Conservation (phyloP, 2,888 invertebrate genomes). For the Chymomyza procnemis region DNA sequence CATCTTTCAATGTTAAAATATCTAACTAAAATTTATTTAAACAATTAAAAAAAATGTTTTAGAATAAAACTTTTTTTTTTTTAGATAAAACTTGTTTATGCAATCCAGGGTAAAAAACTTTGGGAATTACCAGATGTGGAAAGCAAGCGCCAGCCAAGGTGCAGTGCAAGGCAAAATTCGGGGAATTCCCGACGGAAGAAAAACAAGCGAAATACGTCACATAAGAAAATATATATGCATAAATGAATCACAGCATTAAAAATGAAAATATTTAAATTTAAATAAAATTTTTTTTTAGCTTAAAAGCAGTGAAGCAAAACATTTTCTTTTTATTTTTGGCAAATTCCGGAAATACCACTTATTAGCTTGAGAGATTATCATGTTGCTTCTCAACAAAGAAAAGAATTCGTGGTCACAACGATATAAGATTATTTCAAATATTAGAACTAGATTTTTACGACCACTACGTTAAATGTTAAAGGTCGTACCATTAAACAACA, state of each 20-base stretch:
- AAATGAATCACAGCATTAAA: background rate
- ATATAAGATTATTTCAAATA: too few species aligned
- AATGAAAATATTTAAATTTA: background rate
- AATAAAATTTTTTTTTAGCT: background rate
- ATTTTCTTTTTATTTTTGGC: constrained; percentile 6
- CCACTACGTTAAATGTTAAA: background rate
- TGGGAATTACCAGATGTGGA: background rate
- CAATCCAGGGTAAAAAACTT: background rate
- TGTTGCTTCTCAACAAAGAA: background rate
- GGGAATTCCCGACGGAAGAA: background rate
- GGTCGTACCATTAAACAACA: constrained; percentile 61
- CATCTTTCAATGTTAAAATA: too few species aligned
- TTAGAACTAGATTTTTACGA: too few species aligned
- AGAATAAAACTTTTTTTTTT: too few species aligned
- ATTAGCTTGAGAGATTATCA: background rate
- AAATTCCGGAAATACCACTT: constrained; percentile 39
- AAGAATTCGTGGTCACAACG: background rate
- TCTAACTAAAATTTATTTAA: too few species aligned
- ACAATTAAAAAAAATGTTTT: too few species aligned
- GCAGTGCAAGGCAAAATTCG: background rate
- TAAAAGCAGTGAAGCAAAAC: background rate
- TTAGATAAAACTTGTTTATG: background rate
- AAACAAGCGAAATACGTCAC: background rate
- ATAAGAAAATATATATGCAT: background rate
- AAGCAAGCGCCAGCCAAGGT: background rate